Evolutionary conservation across 2,888 invertebrate genomes (phyloP).

Genomic region (Mythimna lalbum): DNA sequence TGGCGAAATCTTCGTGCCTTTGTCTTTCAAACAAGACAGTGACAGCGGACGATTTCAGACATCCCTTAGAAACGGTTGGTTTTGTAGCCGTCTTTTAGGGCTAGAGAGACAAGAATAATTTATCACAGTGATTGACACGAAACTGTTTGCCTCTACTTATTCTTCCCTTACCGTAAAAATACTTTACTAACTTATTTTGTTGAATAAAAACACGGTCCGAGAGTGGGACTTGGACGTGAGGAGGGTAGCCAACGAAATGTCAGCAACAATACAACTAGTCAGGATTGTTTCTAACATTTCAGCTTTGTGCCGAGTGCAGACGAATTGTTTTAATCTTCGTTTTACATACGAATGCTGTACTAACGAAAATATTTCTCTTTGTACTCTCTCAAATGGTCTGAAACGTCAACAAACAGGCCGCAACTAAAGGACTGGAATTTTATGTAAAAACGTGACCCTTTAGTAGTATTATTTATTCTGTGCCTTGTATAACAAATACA

Average conservation of each 20-base stretch:
- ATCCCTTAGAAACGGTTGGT: conserved; percentile 18
- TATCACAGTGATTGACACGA: conserved; percentile 38
- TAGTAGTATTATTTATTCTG: no score
- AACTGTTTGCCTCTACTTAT: conserved; percentile 16
- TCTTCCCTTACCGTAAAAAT: conserved; percentile 20
- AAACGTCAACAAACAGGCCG: conserved; percentile 21
- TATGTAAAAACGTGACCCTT: conserved; percentile 7
- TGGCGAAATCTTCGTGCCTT: conserved; percentile 5
- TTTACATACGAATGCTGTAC: conserved; percentile 31
- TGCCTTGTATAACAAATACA: not conserved
- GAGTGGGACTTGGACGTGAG: conserved; percentile 26
- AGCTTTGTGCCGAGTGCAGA: conserved; percentile 46
- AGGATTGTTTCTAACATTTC: conserved; percentile 59
- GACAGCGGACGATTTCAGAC: conserved; percentile 19
- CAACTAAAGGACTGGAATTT: conserved; percentile 31
- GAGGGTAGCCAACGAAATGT: conserved; percentile 52
- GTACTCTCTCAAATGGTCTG: conserved; percentile 10
- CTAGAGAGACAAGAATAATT: conserved; percentile 33
- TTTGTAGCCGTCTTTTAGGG: conserved; percentile 21
- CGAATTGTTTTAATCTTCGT: conserved; percentile 55
- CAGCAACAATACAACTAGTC: conserved; percentile 52
- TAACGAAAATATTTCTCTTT: conserved; percentile 46
- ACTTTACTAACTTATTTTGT: conserved; percentile 37
- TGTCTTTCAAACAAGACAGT: conserved; percentile 9
- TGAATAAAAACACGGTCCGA: conserved; percentile 31